phyloP scores from a whole-genome alignment of 64 coral and sea anemone genomes.

The Cladopsammia gracilis region DNA sequence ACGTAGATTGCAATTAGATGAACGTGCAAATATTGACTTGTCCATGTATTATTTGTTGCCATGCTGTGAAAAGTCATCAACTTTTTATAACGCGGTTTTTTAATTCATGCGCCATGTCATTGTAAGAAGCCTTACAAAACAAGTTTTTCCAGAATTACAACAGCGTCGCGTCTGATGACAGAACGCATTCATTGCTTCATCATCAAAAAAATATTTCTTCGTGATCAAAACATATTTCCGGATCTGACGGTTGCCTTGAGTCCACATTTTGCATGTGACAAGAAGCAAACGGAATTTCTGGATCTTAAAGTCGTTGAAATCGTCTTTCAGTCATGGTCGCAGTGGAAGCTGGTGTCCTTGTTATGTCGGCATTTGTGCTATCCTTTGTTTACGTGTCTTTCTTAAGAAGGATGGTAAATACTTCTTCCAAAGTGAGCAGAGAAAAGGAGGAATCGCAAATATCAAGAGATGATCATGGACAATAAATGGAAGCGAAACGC shows the following conservation, averaged over 20 bases:
- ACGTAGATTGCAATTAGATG: too few relatives aligned
- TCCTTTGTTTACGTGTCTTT: conserved; percentile 44
- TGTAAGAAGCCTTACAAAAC: not conserved
- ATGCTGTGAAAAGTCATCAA: conserved; percentile 38
- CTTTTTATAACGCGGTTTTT: conserved; percentile 36
- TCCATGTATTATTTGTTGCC: not conserved
- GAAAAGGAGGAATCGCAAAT: not conserved
- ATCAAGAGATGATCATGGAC: not conserved
- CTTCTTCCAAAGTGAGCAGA: conserved; percentile 28
- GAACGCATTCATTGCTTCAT: not conserved
- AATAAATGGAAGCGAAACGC: not conserved
- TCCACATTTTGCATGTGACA: too few relatives aligned
- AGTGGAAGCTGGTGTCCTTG: conserved; percentile 17
- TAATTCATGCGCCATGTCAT: not conserved
- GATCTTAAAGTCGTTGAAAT: not conserved
- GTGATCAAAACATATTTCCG: too few relatives aligned
- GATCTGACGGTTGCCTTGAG: too few relatives aligned
- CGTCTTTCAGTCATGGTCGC: not conserved
- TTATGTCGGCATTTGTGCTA: not conserved
- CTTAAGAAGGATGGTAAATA: conserved; percentile 35
- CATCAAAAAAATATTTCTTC: too few relatives aligned
- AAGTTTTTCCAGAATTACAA: not conserved
- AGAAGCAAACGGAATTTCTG: too few relatives aligned
- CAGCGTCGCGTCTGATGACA: not conserved
- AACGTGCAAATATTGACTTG: not conserved